Conservation (phyloP, 2,113 vertebrate genomes). For the Sander vitreus region DNA sequence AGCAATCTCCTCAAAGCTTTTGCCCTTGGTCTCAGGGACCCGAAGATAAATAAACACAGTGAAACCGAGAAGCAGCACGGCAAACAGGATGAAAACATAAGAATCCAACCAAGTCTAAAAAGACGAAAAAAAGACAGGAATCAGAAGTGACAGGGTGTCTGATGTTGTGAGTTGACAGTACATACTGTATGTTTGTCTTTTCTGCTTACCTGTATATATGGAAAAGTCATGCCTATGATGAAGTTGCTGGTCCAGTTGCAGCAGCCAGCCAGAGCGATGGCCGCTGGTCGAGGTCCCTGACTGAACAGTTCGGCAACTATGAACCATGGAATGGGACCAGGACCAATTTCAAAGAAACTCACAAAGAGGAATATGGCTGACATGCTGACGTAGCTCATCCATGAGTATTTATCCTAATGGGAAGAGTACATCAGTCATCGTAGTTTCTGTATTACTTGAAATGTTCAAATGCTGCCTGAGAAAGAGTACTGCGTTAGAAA, state of each 20-base stretch:
- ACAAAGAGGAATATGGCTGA: slow-evolving; percentile 93
- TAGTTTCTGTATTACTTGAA: neutral
- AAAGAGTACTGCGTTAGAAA: neutral
- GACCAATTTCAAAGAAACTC: slow-evolving; percentile 96
- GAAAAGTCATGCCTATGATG: slow-evolving; percentile 93
- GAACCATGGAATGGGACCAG: slow-evolving; percentile 98
- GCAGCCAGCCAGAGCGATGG: slow-evolving; percentile 91
- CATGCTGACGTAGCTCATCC: slow-evolving; percentile 98
- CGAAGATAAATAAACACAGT: slow-evolving; percentile 89
- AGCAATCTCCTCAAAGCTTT: slow-evolving; percentile 93
- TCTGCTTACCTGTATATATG: slow-evolving; percentile 89
- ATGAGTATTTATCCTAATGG: slow-evolving; percentile 81
- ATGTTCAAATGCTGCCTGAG: neutral
- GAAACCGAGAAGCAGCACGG: slow-evolving; percentile 87
- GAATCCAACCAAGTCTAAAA: slow-evolving; percentile 85
- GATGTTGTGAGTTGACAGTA: neutral
- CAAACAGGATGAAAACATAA: slow-evolving; percentile 92
- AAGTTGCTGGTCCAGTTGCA: slow-evolving; percentile 98
- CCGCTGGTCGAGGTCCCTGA: slow-evolving; percentile 94
- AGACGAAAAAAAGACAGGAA: neutral
- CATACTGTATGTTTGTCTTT: neutral
- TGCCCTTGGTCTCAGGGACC: slow-evolving; percentile 96
- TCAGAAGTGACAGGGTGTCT: neutral
- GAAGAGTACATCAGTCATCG: neutral
- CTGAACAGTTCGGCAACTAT: slow-evolving; percentile 98